phyloP scores from a whole-genome alignment of 2,113 vertebrate species.

The Dendropsophus ebraccatus region DNA sequence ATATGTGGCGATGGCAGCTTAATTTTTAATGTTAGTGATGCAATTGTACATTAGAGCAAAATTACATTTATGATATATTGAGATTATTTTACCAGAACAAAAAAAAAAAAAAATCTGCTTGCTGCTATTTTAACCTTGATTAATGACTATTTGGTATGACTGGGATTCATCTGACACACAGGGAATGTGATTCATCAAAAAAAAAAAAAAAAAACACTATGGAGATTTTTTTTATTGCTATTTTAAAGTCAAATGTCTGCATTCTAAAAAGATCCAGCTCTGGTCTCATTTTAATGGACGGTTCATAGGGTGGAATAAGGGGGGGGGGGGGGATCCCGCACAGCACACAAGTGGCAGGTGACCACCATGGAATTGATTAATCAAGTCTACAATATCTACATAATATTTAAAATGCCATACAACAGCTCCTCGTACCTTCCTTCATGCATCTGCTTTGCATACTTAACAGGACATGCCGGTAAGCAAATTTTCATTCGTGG shows the following conservation, averaged over 20 bases:
- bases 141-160: conserved; percentile 19
- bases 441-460: conserved; percentile 49
- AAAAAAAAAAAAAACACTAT: background rate
- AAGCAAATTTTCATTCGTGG: conserved; percentile 35
- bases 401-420: conserved; percentile 38
- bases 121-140: conserved; percentile 35
- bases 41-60: conserved; percentile 39
- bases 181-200: conserved; percentile 33
- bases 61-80: conserved; percentile 46
- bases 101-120: conserved; percentile 20
- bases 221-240: conserved; percentile 24
- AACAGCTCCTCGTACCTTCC: conserved; percentile 26
- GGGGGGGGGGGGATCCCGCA: background rate
- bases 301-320: background rate
- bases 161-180: conserved; percentile 23
- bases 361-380: conserved; percentile 38
- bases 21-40: conserved; percentile 57
- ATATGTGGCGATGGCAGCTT: conserved; percentile 44
- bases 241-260: conserved; percentile 42
- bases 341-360: background rate
- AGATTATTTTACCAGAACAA: conserved; percentile 32
- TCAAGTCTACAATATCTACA: conserved; percentile 38
- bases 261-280: conserved; percentile 21
- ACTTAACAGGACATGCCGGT: conserved; percentile 33
- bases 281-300: conserved; percentile 22